Base-by-base conservation (phyloP, 2,113 vertebrate genomes). In the Menura novaehollandiae region DNA sequence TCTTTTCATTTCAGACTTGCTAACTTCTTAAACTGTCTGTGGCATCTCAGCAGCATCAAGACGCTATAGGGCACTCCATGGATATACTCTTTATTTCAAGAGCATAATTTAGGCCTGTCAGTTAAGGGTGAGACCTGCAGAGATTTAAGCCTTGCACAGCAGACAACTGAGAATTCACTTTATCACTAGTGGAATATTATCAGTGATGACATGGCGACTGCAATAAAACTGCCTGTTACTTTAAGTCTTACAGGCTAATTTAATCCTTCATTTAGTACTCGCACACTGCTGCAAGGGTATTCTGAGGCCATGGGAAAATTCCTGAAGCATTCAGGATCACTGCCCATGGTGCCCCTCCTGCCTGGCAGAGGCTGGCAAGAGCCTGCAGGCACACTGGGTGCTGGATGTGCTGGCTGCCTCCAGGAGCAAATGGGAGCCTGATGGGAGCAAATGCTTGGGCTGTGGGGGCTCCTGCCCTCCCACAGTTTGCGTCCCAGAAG, bases 261-360 rank as follows among this genome's bases (percentile, higher is more conserved):
- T 89, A 88, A 92, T 92, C 91, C 77, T 82, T 91, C 84, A 47
- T 78, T 92, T 89, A 63, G 19, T 58, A 43, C 37, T 59, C 8
- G 27, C 53, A 17, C 1, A 1, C 13, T 59, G 66, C 85, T 64
- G 30, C 49, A 49, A 72, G 71, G 77, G 49, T 82, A 49, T 37
- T 75, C 47, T 28, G n/a, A 52, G 94, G 80, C 81, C 87, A 93
- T 58, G 84, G 91, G 81, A 95, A 91, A 92, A 95, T 79, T 92
- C 89, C 87, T 82, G 56, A 71, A 75, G 77, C 4, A 0, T 37
- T 30, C 28, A 95, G 73, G 68, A 81, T 71, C 28, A 15, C 75
- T 55, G 32, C 21, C 51, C 18, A 10, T 14, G 49, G 79, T 83
- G 67, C 79, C 72, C 44, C 33, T 71, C 16, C 1, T 3, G 67